These are phyloP conservation scores for Hafferia zeledoni DNA, from an alignment of 2,797 vertebrate species.

Conservation along the genomic window DNA sequence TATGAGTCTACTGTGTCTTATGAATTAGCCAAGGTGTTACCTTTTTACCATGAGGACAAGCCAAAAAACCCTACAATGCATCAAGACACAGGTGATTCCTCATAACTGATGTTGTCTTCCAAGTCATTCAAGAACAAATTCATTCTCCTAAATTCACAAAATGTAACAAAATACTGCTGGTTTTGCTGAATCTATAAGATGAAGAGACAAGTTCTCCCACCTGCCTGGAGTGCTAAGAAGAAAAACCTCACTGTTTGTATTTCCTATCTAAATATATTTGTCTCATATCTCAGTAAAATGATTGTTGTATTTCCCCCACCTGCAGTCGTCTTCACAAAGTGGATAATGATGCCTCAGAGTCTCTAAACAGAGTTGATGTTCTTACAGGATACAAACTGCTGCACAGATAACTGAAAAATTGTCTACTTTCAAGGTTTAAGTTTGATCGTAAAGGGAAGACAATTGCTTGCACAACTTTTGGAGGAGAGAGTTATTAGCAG, in stretches of 20 bases:
- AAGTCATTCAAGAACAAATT: neutral
- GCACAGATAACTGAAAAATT: neutral
- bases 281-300: neutral
- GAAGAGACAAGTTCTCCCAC: neutral
- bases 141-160: neutral
- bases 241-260: neutral
- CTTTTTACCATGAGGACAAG: neutral
- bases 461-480: neutral
- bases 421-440: neutral
- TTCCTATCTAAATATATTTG: neutral
- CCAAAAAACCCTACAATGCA: neutral
- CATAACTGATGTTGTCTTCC: neutral
- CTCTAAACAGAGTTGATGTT: neutral
- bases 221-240: neutral
- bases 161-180: neutral
- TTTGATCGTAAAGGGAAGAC: neutral
- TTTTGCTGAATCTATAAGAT: neutral
- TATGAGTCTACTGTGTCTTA: neutral
- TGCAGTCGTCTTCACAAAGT: neutral
- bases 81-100: neutral
- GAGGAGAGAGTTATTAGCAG: constrained; percentile 6
- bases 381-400: neutral
- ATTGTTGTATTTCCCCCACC: neutral
- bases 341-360: neutral
- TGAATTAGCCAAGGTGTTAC: neutral